phyloP scores from a whole-genome alignment of 2,888 invertebrate genomes.

The Myathropa florea region DNA sequence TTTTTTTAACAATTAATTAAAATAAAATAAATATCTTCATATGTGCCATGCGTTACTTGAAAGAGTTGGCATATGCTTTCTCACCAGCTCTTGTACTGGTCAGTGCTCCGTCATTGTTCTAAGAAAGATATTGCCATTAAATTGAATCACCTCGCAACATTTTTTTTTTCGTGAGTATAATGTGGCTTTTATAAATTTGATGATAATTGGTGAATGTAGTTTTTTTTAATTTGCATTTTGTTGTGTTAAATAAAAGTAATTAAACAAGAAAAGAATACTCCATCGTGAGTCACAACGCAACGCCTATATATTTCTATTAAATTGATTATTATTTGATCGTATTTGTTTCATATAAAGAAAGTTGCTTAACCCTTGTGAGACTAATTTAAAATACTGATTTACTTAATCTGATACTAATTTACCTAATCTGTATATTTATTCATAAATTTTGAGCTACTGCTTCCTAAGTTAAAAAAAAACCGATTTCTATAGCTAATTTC shows the following conservation, averaged over 20 bases:
- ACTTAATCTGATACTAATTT: neutral
- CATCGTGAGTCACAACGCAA: slow-evolving; percentile 54
- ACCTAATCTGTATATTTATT: neutral
- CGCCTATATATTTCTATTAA: slow-evolving; percentile 73
- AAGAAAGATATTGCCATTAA: neutral
- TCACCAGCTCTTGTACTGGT: too few species aligned
- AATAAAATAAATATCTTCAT: too few species aligned
- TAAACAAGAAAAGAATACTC: slow-evolving; percentile 11
- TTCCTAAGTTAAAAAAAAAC: too few species aligned
- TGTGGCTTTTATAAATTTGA: slow-evolving; percentile 2
- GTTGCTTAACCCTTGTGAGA: slow-evolving; percentile 25
- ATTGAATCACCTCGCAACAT: neutral
- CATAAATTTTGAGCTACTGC: too few species aligned
- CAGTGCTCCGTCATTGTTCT: too few species aligned
- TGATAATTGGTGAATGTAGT: slow-evolving; percentile 8
- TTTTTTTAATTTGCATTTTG: neutral
- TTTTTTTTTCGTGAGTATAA: neutral
- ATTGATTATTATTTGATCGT: slow-evolving; percentile 81
- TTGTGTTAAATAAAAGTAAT: slow-evolving; percentile 8
- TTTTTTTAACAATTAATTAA: too few species aligned
- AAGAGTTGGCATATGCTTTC: too few species aligned
- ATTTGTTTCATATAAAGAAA: slow-evolving; percentile 79
- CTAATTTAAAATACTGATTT: neutral
- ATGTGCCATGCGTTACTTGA: too few species aligned
- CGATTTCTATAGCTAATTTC: too few species aligned